These are phyloP conservation scores for Silvanus unidentatus DNA, from an alignment of 2,888 invertebrate genomes.

Conservation along the genomic window DNA sequence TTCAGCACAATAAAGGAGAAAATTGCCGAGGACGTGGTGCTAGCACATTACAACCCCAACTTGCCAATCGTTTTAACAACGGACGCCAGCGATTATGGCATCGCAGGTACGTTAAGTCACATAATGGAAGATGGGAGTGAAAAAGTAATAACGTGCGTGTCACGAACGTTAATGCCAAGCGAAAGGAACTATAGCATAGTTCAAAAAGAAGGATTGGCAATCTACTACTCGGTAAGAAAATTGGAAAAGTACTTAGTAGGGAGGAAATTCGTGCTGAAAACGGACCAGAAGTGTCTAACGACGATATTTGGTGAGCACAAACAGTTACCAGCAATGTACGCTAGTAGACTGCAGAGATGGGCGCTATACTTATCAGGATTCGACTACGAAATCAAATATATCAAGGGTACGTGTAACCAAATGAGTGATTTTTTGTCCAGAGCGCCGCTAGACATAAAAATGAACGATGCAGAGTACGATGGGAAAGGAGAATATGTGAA, in stretches of 20 bases:
- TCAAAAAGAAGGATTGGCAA: conserved; percentile 29
- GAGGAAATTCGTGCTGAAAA: conserved; percentile 14
- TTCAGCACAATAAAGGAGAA: conserved; percentile 3
- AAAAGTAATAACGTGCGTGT: not conserved
- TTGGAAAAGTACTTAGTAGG: conserved; percentile 5
- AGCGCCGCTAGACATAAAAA: conserved; percentile 4
- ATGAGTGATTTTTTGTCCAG: conserved; percentile 7
- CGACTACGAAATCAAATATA: conserved; percentile 9
- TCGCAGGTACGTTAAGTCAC: conserved; percentile 6
- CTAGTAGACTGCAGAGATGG: conserved; percentile 10
- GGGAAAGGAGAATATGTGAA: not conserved
- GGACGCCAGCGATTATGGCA: conserved; percentile 6
- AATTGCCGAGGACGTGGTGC: not conserved
- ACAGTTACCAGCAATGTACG: conserved; percentile 7
- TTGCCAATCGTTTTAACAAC: conserved; percentile 8
- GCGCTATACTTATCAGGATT: conserved; percentile 3
- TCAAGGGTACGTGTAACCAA: conserved; percentile 5
- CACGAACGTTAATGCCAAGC: not conserved
- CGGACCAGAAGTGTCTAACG: conserved; percentile 9
- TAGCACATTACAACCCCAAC: conserved; percentile 2
- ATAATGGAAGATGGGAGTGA: conserved; percentile 1
- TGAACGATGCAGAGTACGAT: not conserved
- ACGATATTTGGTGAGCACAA: conserved; percentile 10
- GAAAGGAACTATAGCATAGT: not conserved
- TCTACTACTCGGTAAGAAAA: conserved; percentile 20